phyloP scores from a whole-genome alignment of 2,113 vertebrate species.

The Osmerus mordax region DNA sequence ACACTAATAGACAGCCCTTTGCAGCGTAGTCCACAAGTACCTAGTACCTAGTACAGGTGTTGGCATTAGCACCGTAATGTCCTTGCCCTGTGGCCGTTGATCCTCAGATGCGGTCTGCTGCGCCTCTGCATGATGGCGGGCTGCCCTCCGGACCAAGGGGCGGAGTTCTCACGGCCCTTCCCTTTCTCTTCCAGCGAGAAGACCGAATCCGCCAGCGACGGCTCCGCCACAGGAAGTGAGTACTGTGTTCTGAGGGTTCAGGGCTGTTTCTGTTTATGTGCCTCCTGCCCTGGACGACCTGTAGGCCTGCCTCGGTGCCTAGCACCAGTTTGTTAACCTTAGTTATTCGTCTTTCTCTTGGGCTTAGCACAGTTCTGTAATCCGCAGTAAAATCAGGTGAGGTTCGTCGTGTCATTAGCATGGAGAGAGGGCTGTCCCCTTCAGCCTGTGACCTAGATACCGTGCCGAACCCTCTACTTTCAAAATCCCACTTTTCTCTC shows the following conservation, averaged over 20 bases:
- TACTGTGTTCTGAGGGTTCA: constrained; percentile 37
- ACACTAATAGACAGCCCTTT: neutral
- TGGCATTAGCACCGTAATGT: constrained; percentile 75
- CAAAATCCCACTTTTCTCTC: neutral
- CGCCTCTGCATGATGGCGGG: constrained; percentile 82
- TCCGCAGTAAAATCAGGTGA: neutral
- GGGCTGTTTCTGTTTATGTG: too few relatives aligned
- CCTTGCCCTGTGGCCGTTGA: constrained; percentile 72
- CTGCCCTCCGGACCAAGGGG: constrained; percentile 76
- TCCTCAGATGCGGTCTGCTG: constrained; percentile 81
- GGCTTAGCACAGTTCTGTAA: too few relatives aligned
- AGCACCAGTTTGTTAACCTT: too few relatives aligned
- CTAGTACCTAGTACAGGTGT: constrained; percentile 51
- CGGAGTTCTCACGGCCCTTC: constrained; percentile 77
- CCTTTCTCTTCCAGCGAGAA: constrained; percentile 90
- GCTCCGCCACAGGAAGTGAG: constrained; percentile 83
- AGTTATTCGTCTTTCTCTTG: too few relatives aligned
- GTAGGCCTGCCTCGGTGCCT: too few relatives aligned
- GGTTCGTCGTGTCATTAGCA: neutral
- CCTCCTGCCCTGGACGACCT: too few relatives aligned
- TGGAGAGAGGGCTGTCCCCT: neutral
- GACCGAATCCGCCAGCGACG: constrained; percentile 88
- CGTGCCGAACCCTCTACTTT: too few relatives aligned
- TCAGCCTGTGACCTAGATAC: neutral
- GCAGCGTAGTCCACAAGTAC: constrained; percentile 23